A percentile compares a stretch with the other conserved stretches of the same genome.
phyloP scores from a whole-genome alignment of 2,888 invertebrate species.

The Drosophila gaucha region DNA sequence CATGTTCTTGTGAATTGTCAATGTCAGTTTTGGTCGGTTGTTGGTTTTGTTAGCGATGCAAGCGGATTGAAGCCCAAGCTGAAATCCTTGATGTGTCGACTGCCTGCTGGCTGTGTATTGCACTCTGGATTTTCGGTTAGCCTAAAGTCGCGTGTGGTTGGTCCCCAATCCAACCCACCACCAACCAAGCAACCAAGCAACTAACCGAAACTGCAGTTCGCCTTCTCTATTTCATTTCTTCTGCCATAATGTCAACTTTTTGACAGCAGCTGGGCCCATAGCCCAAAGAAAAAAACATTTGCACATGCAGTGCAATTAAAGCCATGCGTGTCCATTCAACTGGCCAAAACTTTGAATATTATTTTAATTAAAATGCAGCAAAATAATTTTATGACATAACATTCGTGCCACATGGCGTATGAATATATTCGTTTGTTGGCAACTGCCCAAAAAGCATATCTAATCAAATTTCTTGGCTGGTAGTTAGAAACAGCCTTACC shows the following conservation, averaged over 20 bases:
- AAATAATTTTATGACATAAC: slow-evolving; percentile 35
- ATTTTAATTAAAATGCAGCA: slow-evolving; percentile 62
- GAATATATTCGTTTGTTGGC: slow-evolving; percentile 21
- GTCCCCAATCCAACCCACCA: not conserved
- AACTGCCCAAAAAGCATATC: slow-evolving; percentile 4
- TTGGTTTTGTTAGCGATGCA: slow-evolving; percentile 61
- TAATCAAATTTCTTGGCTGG: slow-evolving; percentile 2
- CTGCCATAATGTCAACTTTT: slow-evolving; percentile 59
- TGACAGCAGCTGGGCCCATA: slow-evolving; percentile 53
- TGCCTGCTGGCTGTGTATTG: slow-evolving; percentile 16
- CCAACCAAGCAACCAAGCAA: not conserved
- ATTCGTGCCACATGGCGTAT: slow-evolving; percentile 60
- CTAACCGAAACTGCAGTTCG: slow-evolving; percentile 4
- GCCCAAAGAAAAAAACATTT: slow-evolving; percentile 31
- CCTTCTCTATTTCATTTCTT: slow-evolving; percentile 49
- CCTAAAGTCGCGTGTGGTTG: slow-evolving; percentile 59
- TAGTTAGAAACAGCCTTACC: slow-evolving; percentile 1
- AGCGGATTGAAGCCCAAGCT: slow-evolving; percentile 27
- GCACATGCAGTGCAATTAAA: slow-evolving; percentile 56
- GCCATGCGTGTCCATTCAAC: slow-evolving; percentile 60
- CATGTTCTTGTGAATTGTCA: slow-evolving; percentile 69
- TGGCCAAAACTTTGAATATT: slow-evolving; percentile 47
- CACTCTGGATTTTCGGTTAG: slow-evolving; percentile 47
- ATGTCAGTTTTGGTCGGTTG: slow-evolving; percentile 52
- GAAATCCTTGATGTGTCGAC: slow-evolving; percentile 53